phyloP scores from a whole-genome alignment of 2,113 vertebrate species.

The Polypterus senegalus region DNA sequence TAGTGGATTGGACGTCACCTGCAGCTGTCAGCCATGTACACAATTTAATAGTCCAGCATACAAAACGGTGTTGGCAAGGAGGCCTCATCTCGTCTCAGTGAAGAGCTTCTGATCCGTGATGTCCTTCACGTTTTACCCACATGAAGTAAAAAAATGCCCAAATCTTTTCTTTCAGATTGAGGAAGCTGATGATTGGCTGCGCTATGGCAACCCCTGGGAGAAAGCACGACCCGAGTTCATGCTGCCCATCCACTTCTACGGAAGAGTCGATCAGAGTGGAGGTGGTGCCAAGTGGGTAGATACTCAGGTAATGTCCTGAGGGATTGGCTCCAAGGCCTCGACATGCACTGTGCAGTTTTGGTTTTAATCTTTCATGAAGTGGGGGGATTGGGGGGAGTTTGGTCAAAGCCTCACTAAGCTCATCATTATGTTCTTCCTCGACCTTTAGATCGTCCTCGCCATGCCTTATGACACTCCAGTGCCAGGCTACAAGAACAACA shows the following conservation, averaged over 20 bases:
- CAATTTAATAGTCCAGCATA: no score
- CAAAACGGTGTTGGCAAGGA: no score
- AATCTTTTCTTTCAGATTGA: conserved; percentile 48
- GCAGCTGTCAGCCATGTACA: no score
- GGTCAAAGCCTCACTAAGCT: background rate
- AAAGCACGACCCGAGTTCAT: conserved; percentile 75
- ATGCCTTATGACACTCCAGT: conserved; percentile 77
- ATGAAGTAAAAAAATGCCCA: no score
- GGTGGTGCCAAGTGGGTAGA: conserved; percentile 60
- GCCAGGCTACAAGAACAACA: conserved; percentile 78
- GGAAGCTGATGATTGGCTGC: conserved; percentile 78
- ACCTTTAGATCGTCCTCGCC: conserved; percentile 59
- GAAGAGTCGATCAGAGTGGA: conserved; percentile 42
- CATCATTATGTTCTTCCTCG: conserved; percentile 3
- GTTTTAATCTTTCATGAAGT: background rate
- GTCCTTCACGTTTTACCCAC: no score
- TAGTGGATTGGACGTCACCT: no score
- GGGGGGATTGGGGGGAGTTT: background rate
- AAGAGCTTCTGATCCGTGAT: no score
- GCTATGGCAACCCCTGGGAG: conserved; percentile 78
- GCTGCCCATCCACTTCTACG: conserved; percentile 72
- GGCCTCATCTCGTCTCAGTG: background rate
- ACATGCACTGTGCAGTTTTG: background rate
- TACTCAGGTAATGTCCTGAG: conserved; percentile 49
- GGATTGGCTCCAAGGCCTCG: background rate